Evolutionary conservation across 2,888 invertebrate genomes (phyloP), one percentile per base, ranked within the genome.

Genomic region (Diloba caeruleocephala): DNA sequence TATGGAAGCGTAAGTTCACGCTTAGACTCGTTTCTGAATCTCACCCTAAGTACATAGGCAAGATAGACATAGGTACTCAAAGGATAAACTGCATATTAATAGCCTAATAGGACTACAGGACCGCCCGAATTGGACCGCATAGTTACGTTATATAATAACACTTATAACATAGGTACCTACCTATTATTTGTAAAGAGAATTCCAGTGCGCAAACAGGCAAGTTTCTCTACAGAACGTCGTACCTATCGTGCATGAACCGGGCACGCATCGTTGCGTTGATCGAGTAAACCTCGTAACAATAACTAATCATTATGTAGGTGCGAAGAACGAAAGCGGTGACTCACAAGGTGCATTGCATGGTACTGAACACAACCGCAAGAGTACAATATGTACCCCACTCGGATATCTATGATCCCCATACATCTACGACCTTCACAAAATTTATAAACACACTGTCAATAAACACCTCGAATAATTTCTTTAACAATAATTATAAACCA

Each of bases 241-340:
- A 60, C 50, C 2, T n/a, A n/a, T 17, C 2, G 51, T 65, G 64
- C 63, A 67, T 67, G 67, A 62, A 73, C 52, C 60, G 68, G 70
- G 50, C 72, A 76, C 74, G 74, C 75, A 73, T 63, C 66, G 65
- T 60, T 74, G 62, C 67, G 60, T 66, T 56, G 49, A 66, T 66
- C 59, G 45, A 72, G 71, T 73, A 75, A 70, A 74, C 72, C 69
- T 69, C 66, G 50, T 37, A 51, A 70, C 72, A 79, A 76, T 78
- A 81, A 71, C 73, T 59, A 62, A 62, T 75, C 77, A 81, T 83
- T 79, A 86, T 71, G 71, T 82, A 79, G 77, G 82, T 82, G 83
- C 79, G 77, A 86, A 87, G 80, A 84, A 84, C 80, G 87, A 90
- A 90, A 88, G 85, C 87, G 77, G 75, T 89, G 87, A 90, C 79